A percentile compares a stretch with the other conserved stretches of the same genome.
phyloP scores from a whole-genome alignment of 1,140 invertebrate genomes.

The Melitaea cinxia region DNA sequence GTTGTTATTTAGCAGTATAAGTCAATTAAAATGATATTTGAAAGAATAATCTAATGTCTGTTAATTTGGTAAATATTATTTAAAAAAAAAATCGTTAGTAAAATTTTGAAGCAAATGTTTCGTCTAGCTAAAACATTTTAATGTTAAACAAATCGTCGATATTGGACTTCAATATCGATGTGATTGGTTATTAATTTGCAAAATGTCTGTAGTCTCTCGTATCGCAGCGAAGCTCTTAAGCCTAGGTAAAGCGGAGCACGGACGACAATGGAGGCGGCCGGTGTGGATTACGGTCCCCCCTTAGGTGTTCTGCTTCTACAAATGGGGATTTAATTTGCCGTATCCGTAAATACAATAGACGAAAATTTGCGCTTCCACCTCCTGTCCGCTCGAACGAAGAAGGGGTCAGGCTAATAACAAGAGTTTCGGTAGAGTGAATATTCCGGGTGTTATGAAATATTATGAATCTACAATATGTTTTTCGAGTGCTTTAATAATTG shows the following conservation, averaged over 20 bases:
- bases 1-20: no score
- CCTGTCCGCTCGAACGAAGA: slow-evolving; percentile 44
- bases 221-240: slow-evolving; percentile 57
- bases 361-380: slow-evolving; percentile 54
- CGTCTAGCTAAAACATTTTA: neutral
- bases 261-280: slow-evolving; percentile 59
- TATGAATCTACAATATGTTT: slow-evolving; percentile 20
- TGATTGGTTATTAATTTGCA: slow-evolving; percentile 69
- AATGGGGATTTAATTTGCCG: slow-evolving; percentile 76
- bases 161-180: slow-evolving; percentile 32
- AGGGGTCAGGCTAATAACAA: slow-evolving; percentile 48
- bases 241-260: slow-evolving; percentile 47
- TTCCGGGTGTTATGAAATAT: slow-evolving; percentile 31
- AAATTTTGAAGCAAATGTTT: neutral
- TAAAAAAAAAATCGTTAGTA: no score
- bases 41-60: no score
- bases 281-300: slow-evolving; percentile 63
- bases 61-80: no score
- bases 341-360: slow-evolving; percentile 68
- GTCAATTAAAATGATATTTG: no score
- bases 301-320: slow-evolving; percentile 56
- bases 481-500: slow-evolving; percentile 14
- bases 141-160: slow-evolving; percentile 5
- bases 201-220: slow-evolving; percentile 53
- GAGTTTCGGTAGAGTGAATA: slow-evolving; percentile 39